These are phyloP conservation scores for Aphelocoma californica DNA, from an alignment of 2,797 vertebrate species.

Conservation along the genomic window DNA sequence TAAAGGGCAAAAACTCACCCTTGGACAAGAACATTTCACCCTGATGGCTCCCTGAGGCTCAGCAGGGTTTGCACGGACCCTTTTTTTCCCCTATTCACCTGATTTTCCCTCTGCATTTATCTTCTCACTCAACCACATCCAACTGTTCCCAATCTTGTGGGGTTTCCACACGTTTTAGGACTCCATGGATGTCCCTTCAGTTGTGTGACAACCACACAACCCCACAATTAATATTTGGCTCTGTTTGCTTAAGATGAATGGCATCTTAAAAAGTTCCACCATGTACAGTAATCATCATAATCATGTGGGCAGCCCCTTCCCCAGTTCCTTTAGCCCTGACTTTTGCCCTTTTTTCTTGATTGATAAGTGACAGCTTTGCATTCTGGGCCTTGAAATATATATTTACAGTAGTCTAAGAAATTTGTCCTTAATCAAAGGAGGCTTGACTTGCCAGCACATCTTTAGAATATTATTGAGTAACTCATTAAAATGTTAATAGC, in stretches of 20 bases:
- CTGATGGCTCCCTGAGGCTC: not conserved
- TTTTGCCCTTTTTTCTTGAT: constrained; percentile 50
- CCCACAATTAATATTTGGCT: not conserved
- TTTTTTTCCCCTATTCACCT: not conserved
- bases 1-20: not conserved
- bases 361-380: constrained; percentile 59
- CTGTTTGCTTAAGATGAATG: constrained; percentile 1
- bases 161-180: too few species aligned
- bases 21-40: not conserved
- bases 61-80: not conserved
- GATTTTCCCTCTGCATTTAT: not conserved
- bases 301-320: constrained; percentile 30
- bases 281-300: constrained; percentile 19
- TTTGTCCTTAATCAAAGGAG: constrained; percentile 69
- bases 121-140: not conserved
- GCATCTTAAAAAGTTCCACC: constrained; percentile 51
- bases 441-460: constrained; percentile 66
- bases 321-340: constrained; percentile 64
- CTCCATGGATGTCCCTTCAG: not conserved
- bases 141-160: fast-evolving
- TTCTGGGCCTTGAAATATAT: constrained; percentile 44
- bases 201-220: not conserved
- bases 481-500: constrained; percentile 80
- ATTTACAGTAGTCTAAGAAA: constrained; percentile 73
- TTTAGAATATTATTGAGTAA: constrained; percentile 72